phyloP scores from a whole-genome alignment of 1,140 invertebrate genomes.

The Nymphalis io region DNA sequence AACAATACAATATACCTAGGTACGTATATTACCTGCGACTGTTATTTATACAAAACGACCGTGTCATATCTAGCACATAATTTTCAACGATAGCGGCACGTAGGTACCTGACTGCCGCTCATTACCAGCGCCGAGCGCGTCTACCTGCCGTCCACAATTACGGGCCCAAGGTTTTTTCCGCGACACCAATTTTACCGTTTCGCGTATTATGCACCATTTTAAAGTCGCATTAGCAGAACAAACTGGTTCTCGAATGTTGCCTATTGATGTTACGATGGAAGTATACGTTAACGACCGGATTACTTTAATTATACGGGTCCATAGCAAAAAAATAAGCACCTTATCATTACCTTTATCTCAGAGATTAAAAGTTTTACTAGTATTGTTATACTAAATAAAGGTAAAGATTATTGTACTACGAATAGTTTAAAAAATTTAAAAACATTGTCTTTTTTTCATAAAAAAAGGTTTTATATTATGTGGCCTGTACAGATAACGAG shows the following conservation, averaged over 20 bases:
- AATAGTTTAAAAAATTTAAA: too few species aligned
- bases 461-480: too few species aligned
- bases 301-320: constrained; percentile 16
- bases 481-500: neutral
- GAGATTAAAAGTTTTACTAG: too few species aligned
- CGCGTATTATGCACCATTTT: constrained; percentile 34
- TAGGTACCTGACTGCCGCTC: constrained; percentile 30
- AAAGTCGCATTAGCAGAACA: constrained; percentile 7
- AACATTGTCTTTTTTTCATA: too few species aligned
- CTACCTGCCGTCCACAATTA: constrained; percentile 50
- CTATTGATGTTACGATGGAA: neutral
- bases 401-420: too few species aligned
- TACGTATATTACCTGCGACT: neutral
- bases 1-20: neutral
- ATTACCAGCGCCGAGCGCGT: constrained; percentile 29
- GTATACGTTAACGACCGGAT: neutral
- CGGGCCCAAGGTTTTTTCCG: constrained; percentile 49
- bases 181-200: constrained; percentile 51
- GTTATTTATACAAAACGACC: neutral
- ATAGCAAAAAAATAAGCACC: neutral
- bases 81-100: constrained; percentile 6
- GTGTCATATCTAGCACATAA: constrained; percentile 26
- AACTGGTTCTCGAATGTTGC: neutral
- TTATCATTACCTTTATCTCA: neutral
- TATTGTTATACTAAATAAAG: too few species aligned